Percentiles rank a stretch among this genome's conserved stretches.
phyloP scores from a whole-genome alignment of 2,888 invertebrate genomes.

The Syrista parreyssii region DNA sequence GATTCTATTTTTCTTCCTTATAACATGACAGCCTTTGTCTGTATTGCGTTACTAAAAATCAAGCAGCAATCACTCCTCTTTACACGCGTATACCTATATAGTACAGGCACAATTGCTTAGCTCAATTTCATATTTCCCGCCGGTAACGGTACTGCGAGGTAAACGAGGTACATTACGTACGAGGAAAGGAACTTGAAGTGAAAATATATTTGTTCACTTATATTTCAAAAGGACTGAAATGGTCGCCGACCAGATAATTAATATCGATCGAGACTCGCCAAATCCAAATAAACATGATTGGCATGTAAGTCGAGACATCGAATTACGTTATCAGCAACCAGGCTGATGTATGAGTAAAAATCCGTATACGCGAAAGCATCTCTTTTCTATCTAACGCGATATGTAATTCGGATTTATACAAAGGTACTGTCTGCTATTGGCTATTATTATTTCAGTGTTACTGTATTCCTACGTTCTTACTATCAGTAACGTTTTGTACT shows the following conservation, averaged over 20 bases:
- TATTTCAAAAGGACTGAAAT: background rate
- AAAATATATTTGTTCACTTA: background rate
- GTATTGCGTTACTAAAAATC: no score
- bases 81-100: no score
- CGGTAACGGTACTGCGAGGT: background rate
- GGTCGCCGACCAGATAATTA: background rate
- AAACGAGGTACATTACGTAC: background rate
- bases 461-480: background rate
- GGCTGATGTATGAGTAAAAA: background rate
- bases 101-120: background rate
- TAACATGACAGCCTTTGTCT: no score
- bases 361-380: background rate
- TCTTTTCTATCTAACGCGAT: no score
- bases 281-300: background rate
- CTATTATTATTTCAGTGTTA: background rate
- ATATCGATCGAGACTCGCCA: background rate
- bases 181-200: background rate
- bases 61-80: no score
- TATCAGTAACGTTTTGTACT: background rate
- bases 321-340: background rate
- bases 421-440: background rate
- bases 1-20: no score
- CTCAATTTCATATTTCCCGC: background rate
- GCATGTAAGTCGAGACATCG: background rate
- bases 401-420: background rate